Percentiles rank a stretch among this genome's conserved stretches.
Evolutionary conservation across 2,888 invertebrate species (phyloP).

Genomic region (Agapostemon virescens): DNA sequence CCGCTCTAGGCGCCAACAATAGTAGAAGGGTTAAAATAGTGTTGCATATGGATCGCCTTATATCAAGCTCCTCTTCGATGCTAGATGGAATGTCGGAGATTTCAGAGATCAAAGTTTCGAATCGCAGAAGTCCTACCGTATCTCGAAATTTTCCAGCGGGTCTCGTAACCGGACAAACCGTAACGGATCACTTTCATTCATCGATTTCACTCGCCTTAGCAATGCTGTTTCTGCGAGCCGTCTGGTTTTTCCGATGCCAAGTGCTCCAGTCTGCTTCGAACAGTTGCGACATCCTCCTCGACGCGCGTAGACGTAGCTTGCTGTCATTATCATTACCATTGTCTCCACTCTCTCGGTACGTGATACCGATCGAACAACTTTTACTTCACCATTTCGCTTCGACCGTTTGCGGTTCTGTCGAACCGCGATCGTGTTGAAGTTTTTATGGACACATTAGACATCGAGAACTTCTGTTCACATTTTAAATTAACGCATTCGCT

Average conservation of each 20-base stretch:
- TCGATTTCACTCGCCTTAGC: slow-evolving; percentile 64
- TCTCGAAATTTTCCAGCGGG: neutral
- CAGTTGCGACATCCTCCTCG: slow-evolving; percentile 63
- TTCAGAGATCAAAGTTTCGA: too few species aligned
- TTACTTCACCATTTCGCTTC: slow-evolving; percentile 60
- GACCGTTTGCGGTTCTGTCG: slow-evolving; percentile 32
- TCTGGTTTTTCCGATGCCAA: slow-evolving; percentile 55
- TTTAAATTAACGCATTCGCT: too few species aligned
- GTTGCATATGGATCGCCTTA: too few species aligned
- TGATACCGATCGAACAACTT: slow-evolving; percentile 51
- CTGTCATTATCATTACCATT: slow-evolving; percentile 46
- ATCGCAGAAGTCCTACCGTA: neutral
- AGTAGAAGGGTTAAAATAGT: too few species aligned
- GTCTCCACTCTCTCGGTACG: slow-evolving; percentile 10
- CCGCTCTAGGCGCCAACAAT: too few species aligned
- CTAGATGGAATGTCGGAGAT: too few species aligned
- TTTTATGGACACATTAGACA: neutral
- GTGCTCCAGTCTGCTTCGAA: slow-evolving; percentile 63
- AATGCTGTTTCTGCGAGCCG: slow-evolving; percentile 41
- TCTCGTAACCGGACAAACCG: neutral
- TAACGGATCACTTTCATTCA: slow-evolving; percentile 59
- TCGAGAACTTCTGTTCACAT: neutral
- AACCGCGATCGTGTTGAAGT: neutral
- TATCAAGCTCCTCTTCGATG: too few species aligned
- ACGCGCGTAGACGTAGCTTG: slow-evolving; percentile 50